Evolutionary conservation across 2,113 vertebrate genomes (phyloP).

Genomic region (Malurus alboscapulatus): DNA sequence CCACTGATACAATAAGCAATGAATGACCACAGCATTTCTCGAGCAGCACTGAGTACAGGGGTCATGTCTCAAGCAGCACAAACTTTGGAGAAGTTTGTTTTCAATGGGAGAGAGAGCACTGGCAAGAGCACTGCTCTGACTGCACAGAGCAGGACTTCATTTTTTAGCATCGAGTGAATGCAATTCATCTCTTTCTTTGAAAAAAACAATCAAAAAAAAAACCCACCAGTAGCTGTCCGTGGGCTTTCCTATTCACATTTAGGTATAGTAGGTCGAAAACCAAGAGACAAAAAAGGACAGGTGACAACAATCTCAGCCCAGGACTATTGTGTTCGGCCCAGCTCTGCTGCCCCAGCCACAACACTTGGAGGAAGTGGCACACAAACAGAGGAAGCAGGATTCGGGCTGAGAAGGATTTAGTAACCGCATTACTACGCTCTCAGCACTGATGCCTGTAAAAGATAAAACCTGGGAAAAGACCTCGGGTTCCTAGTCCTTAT

Average conservation of each 20-base stretch:
- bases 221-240: not conserved
- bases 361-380: slow-evolving; percentile 79
- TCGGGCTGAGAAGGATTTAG: slow-evolving; percentile 77
- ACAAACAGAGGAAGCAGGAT: slow-evolving; percentile 84
- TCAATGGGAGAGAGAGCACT: not conserved
- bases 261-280: slow-evolving; percentile 22
- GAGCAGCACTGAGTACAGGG: accelerated
- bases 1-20: not conserved
- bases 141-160: not conserved
- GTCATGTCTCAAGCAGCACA: not conserved
- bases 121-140: not conserved
- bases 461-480: slow-evolving; percentile 87
- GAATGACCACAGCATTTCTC: accelerated
- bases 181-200: not conserved
- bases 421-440: slow-evolving; percentile 71
- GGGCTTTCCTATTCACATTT: not conserved
- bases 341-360: slow-evolving; percentile 65
- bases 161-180: not conserved
- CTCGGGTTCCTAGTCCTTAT: slow-evolving; percentile 76
- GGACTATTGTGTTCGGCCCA: slow-evolving; percentile 57
- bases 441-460: slow-evolving; percentile 76
- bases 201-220: not conserved
- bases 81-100: not conserved
- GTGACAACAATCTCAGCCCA: slow-evolving; percentile 67
- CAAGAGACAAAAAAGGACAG: slow-evolving; percentile 71